A percentile compares a stretch with the other conserved stretches of the same genome.
Evolutionary conservation across 2,797 vertebrate species (phyloP).

Genomic region (Chiroxiphia lanceolata): DNA sequence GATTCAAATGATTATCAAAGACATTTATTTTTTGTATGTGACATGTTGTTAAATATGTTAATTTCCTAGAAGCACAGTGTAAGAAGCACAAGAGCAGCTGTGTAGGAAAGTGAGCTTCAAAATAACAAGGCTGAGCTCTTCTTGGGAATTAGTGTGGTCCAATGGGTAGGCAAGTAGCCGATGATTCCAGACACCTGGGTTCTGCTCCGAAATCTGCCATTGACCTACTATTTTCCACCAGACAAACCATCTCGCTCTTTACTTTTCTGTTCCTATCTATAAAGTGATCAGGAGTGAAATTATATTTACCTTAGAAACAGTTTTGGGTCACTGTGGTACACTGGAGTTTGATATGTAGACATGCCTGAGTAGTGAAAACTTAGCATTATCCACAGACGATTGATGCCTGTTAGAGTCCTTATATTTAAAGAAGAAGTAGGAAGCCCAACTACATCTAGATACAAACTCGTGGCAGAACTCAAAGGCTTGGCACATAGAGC

Average conservation of each 20-base stretch:
- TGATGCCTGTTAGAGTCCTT: neutral
- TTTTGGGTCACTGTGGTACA: neutral
- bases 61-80: slow-evolving; percentile 42
- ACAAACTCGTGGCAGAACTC: neutral
- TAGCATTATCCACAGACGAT: neutral
- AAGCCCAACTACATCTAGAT: neutral
- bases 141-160: slow-evolving; percentile 53
- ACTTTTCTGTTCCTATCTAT: neutral
- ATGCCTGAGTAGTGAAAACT: neutral
- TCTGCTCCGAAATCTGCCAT: neutral
- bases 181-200: slow-evolving; percentile 21
- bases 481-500: neutral
- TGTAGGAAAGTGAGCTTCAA: slow-evolving; percentile 46
- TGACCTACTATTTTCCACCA: slow-evolving; percentile 18
- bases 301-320: neutral
- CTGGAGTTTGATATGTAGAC: neutral
- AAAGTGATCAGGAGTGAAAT: neutral
- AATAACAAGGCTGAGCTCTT: slow-evolving; percentile 48
- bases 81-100: slow-evolving; percentile 61
- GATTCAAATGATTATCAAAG: slow-evolving; percentile 28
- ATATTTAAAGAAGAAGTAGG: neutral
- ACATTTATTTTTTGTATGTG: slow-evolving; percentile 37
- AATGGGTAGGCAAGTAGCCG: slow-evolving; percentile 52
- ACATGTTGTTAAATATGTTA: slow-evolving; percentile 56
- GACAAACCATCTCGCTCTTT: neutral